phyloP scores from a whole-genome alignment of 2,797 vertebrate genomes.

The Scomberomorus guttatus region DNA sequence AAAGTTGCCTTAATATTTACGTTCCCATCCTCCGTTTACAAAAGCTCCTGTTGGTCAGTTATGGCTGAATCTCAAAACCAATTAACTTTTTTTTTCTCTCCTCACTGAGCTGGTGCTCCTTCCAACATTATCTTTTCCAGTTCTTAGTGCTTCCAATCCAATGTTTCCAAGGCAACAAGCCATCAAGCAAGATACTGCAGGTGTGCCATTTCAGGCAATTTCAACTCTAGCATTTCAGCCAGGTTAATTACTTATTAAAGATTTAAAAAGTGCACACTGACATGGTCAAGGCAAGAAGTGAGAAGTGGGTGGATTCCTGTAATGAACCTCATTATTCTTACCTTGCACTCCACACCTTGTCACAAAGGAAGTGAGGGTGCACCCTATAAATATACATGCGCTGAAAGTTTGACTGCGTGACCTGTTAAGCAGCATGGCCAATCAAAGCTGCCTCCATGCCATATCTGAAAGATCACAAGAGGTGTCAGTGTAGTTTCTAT shows the following conservation, averaged over 20 bases:
- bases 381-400: constrained; percentile 72
- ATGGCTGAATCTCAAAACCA: constrained; percentile 81
- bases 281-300: constrained; percentile 59
- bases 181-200: constrained; percentile 58
- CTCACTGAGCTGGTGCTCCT: constrained; percentile 56
- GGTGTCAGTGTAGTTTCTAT: constrained; percentile 57
- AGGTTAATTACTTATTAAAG: constrained; percentile 79
- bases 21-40: constrained; percentile 65
- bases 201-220: constrained; percentile 66
- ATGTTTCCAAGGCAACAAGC: constrained; percentile 82
- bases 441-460: constrained; percentile 71
- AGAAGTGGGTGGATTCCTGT: constrained; percentile 63
- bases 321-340: constrained; percentile 79
- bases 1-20: constrained; percentile 65
- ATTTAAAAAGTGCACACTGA: constrained; percentile 61
- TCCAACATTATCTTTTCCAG: constrained; percentile 71
- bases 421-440: constrained; percentile 62
- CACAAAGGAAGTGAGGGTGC: constrained; percentile 50
- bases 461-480: constrained; percentile 71
- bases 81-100: constrained; percentile 71
- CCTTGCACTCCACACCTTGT: constrained; percentile 42
- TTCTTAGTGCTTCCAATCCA: constrained; percentile 61
- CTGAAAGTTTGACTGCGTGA: constrained; percentile 54
- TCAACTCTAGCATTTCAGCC: constrained; percentile 58
- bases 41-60: constrained; percentile 77